Conservation (phyloP, 1,140 invertebrate genomes). For the Caerostris extrusa region DNA sequence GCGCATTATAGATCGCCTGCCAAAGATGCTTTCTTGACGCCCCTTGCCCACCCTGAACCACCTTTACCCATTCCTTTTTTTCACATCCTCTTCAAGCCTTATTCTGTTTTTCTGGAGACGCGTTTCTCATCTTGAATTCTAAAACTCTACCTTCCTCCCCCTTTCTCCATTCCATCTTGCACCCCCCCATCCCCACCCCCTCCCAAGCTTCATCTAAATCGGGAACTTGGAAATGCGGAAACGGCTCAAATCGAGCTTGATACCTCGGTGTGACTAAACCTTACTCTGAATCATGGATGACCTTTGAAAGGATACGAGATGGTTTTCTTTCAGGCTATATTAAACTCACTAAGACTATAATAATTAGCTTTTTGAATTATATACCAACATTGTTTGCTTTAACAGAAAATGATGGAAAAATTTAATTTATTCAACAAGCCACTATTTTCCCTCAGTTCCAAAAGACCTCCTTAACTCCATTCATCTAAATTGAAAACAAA, state of each 20-base stretch:
- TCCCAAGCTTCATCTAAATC: background rate
- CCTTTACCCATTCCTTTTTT: slow-evolving; percentile 47
- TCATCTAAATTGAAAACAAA: too few species aligned
- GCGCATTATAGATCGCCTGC: slow-evolving; percentile 77
- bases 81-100: slow-evolving; percentile 49
- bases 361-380: too few species aligned
- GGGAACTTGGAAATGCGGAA: slow-evolving; percentile 36
- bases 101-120: slow-evolving; percentile 60
- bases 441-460: background rate
- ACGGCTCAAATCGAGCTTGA: background rate
- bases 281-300: background rate
- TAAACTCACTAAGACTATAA: too few species aligned
- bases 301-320: background rate
- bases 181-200: background rate
- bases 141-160: slow-evolving; percentile 27
- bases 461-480: too few species aligned
- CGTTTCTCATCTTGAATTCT: slow-evolving; percentile 76
- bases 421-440: too few species aligned
- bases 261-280: background rate
- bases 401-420: too few species aligned
- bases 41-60: background rate
- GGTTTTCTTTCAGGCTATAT: too few species aligned
- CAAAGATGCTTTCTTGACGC: slow-evolving; percentile 73
- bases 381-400: too few species aligned
- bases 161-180: background rate